Conservation (phyloP, 2,797 vertebrate species). For the Sebastes paucispinis region DNA sequence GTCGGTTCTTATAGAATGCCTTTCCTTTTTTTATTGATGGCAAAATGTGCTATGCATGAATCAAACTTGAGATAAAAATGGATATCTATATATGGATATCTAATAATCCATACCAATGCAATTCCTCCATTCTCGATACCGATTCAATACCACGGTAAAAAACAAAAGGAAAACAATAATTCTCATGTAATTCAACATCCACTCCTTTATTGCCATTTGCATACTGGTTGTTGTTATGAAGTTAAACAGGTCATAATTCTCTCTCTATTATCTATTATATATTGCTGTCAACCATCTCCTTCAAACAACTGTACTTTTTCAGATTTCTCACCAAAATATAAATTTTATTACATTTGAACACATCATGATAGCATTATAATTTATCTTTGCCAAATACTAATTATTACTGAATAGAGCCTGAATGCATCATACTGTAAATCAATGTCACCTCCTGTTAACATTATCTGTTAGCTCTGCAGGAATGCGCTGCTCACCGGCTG, state of each 20-base stretch:
- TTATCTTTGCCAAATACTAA: background rate
- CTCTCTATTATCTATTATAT: background rate
- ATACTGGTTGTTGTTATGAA: background rate
- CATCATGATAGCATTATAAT: background rate
- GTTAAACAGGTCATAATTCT: background rate
- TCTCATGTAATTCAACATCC: background rate
- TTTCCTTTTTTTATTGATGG: background rate
- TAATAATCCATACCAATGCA: too few relatives aligned
- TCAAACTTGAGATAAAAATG: background rate
- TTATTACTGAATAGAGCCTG: background rate
- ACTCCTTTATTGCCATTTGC: background rate
- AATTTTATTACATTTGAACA: background rate
- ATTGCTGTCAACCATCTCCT: too few relatives aligned
- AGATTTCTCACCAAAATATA: background rate
- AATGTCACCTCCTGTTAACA: background rate
- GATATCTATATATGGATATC: too few relatives aligned
- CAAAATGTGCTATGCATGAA: background rate
- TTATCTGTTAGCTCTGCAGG: background rate
- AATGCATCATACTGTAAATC: background rate
- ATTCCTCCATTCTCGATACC: too few relatives aligned
- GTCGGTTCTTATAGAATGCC: background rate
- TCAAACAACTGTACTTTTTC: too few relatives aligned
- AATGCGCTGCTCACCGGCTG: background rate
- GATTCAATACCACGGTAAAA: background rate
- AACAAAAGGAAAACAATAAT: background rate